phyloP scores from a whole-genome alignment of 2,113 vertebrate species.

The Neofelis nebulosa region DNA sequence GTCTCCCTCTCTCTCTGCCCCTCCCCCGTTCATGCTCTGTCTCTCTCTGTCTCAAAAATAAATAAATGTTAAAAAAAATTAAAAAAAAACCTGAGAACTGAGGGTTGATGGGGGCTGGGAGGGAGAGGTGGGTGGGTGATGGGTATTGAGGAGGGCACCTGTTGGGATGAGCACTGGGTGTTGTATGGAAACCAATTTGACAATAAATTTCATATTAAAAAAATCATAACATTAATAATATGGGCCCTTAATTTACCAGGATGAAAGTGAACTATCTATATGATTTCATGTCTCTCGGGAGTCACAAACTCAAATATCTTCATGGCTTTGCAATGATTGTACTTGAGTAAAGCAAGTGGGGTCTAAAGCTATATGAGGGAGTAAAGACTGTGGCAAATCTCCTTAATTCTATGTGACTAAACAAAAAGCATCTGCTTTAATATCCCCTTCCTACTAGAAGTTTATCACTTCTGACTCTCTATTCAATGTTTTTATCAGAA shows the following conservation, averaged over 20 bases:
- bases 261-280: neutral
- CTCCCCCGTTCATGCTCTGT: too few relatives aligned
- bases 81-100: too few relatives aligned
- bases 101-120: too few relatives aligned
- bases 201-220: neutral
- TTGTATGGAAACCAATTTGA: too few relatives aligned
- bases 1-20: too few relatives aligned
- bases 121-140: too few relatives aligned
- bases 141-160: too few relatives aligned
- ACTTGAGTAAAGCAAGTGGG: neutral
- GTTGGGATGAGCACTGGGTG: too few relatives aligned
- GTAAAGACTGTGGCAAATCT: neutral
- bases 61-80: too few relatives aligned
- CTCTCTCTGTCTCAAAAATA: too few relatives aligned
- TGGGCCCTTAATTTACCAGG: neutral
- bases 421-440: neutral
- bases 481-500: neutral
- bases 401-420: neutral
- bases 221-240: neutral
- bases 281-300: neutral
- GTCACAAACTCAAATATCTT: neutral
- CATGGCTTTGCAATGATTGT: neutral
- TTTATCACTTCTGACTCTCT: neutral
- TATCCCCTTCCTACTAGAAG: neutral
- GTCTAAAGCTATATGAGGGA: neutral